Evolutionary conservation across 2,113 vertebrate species (phyloP).

Genomic region (Nibea albiflora): DNA sequence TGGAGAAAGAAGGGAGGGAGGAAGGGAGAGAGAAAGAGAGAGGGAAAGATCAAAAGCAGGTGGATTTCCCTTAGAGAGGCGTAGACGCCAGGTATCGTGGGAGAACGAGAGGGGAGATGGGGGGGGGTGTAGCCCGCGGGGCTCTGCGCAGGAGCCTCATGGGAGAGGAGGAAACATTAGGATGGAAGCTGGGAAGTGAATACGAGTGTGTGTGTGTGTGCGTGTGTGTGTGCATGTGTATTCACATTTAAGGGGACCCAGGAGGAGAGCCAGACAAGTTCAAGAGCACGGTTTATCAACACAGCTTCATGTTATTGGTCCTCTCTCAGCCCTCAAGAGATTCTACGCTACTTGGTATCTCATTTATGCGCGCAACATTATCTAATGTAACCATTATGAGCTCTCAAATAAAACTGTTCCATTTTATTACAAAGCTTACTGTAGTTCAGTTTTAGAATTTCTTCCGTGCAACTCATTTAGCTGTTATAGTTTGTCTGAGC

Average conservation of each 20-base stretch:
- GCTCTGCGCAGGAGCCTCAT: constrained; percentile 38
- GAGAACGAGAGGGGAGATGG: constrained; percentile 42
- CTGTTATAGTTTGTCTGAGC: constrained; percentile 21
- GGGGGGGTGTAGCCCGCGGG: constrained; percentile 21
- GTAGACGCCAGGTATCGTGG: constrained; percentile 70
- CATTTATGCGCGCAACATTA: constrained; percentile 33
- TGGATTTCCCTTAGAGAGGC: constrained; percentile 73
- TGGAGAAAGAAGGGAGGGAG: constrained; percentile 40
- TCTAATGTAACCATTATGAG: constrained; percentile 45
- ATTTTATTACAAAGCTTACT: constrained; percentile 54
- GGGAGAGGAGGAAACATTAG: constrained; percentile 58
- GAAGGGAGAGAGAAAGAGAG: constrained; percentile 22
- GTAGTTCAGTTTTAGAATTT: constrained; percentile 18
- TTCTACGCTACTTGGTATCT: constrained; percentile 7
- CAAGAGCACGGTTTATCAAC: constrained; percentile 61
- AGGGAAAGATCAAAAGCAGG: constrained; percentile 73
- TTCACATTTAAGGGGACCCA: constrained; percentile 30
- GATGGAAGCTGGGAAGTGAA: constrained; percentile 46
- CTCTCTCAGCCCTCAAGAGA: constrained; percentile 32
- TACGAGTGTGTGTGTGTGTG: constrained; percentile 12
- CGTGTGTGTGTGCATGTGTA: constrained; percentile 10
- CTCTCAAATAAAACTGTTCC: constrained; percentile 48
- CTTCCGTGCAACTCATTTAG: constrained; percentile 32
- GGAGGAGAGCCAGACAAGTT: constrained; percentile 52
- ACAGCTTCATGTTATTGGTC: constrained; percentile 42